phyloP scores from a whole-genome alignment of 2,113 vertebrate species.

The zebrafish (Danio rerio) region GRCz12tu NC_133189.1:47425001-47425500 shows the following conservation, averaged over 20 bases:
- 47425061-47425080: background rate
- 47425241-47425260: slow-evolving; percentile 24
- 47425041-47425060: background rate
- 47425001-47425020: slow-evolving; percentile 5
- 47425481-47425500: background rate
- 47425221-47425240: slow-evolving; percentile 33
- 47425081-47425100: slow-evolving; percentile 23
- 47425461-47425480: background rate
- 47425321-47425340: background rate
- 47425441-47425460: background rate
- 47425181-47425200: slow-evolving; percentile 44
- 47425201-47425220: slow-evolving; percentile 39
- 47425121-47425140: slow-evolving; percentile 16
- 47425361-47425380: background rate
- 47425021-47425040: background rate
- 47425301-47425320: background rate
- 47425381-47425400: background rate
- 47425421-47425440: background rate
- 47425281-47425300: background rate
- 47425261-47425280: slow-evolving; percentile 40
- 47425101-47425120: slow-evolving; percentile 26
- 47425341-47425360: background rate
- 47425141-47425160: slow-evolving; percentile 35
- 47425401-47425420: background rate
- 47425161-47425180: slow-evolving; percentile 37